Evolutionary conservation across 1,140 invertebrate species (phyloP).

Genomic region (Heliconius congener): DNA sequence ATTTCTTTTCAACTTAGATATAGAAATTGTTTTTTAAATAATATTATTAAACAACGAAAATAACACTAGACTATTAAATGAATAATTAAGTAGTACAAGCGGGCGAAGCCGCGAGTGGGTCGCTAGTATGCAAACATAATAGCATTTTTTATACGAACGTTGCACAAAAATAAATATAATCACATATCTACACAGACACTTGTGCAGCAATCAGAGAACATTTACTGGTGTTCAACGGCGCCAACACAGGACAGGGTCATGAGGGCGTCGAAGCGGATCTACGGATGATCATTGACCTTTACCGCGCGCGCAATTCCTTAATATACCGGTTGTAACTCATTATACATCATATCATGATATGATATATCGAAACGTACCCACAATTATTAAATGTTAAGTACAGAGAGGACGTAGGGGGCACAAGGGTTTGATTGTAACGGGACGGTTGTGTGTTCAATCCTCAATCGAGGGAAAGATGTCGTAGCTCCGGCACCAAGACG

Average conservation of each 20-base stretch:
- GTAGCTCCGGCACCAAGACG: background rate
- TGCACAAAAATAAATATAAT: background rate
- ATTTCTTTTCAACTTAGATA: no score
- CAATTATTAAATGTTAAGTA: slow-evolving; percentile 15
- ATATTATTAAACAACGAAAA: no score
- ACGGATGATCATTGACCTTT: slow-evolving; percentile 81
- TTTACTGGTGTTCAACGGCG: slow-evolving; percentile 49
- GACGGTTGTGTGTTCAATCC: no score
- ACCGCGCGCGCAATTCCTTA: slow-evolving; percentile 65
- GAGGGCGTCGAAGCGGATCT: slow-evolving; percentile 78
- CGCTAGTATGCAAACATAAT: no score
- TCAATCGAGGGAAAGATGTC: no score
- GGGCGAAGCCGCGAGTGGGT: no score
- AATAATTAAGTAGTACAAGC: no score
- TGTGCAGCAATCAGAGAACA: slow-evolving; percentile 15
- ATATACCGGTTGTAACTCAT: slow-evolving; percentile 74
- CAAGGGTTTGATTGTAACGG: no score
- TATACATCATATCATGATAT: slow-evolving; percentile 40
- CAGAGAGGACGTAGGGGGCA: no score
- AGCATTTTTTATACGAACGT: background rate
- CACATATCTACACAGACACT: background rate
- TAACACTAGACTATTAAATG: no score
- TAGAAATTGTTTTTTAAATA: no score
- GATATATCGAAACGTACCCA: slow-evolving; percentile 25
- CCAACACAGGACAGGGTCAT: slow-evolving; percentile 74